Evolutionary conservation across 2,797 vertebrate genomes (phyloP).

Genomic region (Apogon talboti): DNA sequence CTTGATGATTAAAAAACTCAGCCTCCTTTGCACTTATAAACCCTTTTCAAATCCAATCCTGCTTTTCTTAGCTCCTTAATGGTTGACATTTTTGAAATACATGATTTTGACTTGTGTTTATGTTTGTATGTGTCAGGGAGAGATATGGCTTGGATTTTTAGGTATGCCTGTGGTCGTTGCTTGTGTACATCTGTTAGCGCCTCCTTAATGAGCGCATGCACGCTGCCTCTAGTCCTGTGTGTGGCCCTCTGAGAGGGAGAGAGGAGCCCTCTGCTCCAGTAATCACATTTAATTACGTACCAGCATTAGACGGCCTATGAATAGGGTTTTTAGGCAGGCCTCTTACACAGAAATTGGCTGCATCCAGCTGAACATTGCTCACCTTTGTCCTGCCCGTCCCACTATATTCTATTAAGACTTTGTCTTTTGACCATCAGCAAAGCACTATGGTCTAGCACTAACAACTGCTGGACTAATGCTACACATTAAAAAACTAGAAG

Average conservation of each 20-base stretch:
- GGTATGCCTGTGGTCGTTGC: slow-evolving; percentile 70
- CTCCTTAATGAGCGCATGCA: slow-evolving; percentile 79
- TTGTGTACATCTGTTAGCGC: slow-evolving; percentile 81
- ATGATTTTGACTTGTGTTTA: slow-evolving; percentile 30
- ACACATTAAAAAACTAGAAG: slow-evolving; percentile 76
- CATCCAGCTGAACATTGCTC: slow-evolving; percentile 86
- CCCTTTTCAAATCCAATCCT: slow-evolving; percentile 31
- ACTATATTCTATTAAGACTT: slow-evolving; percentile 85
- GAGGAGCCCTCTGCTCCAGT: slow-evolving; percentile 84
- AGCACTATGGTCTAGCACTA: slow-evolving; percentile 78
- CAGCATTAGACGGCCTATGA: slow-evolving; percentile 85
- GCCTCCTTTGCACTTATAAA: slow-evolving; percentile 6
- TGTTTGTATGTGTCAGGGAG: slow-evolving; percentile 48
- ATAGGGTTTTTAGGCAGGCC: slow-evolving; percentile 85
- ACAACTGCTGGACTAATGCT: slow-evolving; percentile 82
- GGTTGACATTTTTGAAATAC: slow-evolving; percentile 33
- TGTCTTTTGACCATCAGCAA: slow-evolving; percentile 85
- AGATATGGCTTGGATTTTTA: slow-evolving; percentile 55
- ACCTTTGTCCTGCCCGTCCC: slow-evolving; percentile 84
- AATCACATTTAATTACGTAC: slow-evolving; percentile 89
- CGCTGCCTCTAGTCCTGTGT: slow-evolving; percentile 77
- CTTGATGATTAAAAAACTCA: slow-evolving; percentile 1
- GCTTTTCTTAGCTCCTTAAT: slow-evolving; percentile 18
- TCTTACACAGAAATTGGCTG: slow-evolving; percentile 83
- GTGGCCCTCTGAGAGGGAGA: slow-evolving; percentile 81